Percentiles rank a stretch among this genome's conserved stretches.
Conservation (phyloP, 2,113 vertebrate genomes). For the Equus przewalskii region DNA sequence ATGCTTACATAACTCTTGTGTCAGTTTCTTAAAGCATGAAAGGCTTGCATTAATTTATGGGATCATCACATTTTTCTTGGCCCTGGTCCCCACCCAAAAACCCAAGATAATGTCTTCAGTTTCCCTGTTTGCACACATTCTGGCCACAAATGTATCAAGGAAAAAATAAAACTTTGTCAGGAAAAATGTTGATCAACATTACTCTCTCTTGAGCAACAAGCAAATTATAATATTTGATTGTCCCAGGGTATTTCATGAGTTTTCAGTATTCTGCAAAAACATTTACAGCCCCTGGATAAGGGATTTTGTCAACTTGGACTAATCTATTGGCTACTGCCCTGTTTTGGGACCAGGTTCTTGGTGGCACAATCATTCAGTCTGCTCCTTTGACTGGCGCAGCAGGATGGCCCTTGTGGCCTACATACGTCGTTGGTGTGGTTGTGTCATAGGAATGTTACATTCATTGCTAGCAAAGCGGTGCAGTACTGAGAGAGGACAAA, state of each 20-base stretch:
- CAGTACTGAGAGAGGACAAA: background rate
- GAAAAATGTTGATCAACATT: background rate
- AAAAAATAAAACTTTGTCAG: background rate
- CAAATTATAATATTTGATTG: background rate
- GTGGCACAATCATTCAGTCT: background rate
- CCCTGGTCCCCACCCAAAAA: background rate
- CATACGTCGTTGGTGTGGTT: too few relatives aligned
- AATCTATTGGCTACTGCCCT: background rate
- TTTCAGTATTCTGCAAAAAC: conserved; percentile 17
- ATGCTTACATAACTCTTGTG: background rate
- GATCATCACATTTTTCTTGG: background rate
- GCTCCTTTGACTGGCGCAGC: background rate
- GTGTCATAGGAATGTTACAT: background rate
- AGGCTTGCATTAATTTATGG: background rate
- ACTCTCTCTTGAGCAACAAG: conserved; percentile 18
- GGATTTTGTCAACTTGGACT: background rate
- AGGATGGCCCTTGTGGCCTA: rapidly evolving
- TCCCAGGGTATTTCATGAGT: background rate
- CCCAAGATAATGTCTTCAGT: background rate
- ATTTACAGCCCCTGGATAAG: background rate
- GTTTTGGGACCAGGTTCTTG: background rate
- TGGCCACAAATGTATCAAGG: background rate
- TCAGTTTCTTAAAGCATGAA: background rate
- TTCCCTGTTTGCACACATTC: background rate
- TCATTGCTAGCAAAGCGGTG: background rate